These are phyloP conservation scores for Fistularia commersonii DNA, from an alignment of 2,797 vertebrate genomes.

Conservation along the genomic window DNA sequence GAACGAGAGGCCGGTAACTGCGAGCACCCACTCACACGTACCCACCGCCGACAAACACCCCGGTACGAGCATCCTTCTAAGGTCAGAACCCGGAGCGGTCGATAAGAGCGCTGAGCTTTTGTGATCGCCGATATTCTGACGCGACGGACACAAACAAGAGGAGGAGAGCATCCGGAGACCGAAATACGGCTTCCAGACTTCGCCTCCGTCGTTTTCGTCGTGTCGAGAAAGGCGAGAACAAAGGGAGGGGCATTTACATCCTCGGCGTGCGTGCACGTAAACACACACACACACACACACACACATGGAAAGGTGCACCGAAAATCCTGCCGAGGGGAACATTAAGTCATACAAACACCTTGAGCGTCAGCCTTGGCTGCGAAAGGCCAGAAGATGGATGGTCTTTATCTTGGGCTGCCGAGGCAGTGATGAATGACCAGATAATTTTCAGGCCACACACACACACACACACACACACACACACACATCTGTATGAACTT, in stretches of 20 bases:
- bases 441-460: conserved; percentile 63
- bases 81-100: conserved; percentile 43
- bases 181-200: no score
- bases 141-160: no score
- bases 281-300: not conserved
- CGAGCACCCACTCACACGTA: conserved; percentile 56
- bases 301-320: not conserved
- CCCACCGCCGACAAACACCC: conserved; percentile 10
- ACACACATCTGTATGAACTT: conserved; percentile 8
- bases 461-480: conserved; percentile 16
- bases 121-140: no score
- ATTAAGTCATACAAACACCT: conserved; percentile 81
- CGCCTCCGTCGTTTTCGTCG: no score
- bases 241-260: no score
- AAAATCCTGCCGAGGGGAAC: conserved; percentile 61
- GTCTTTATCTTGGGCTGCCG: conserved; percentile 56
- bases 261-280: no score
- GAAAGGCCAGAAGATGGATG: conserved; percentile 65
- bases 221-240: no score
- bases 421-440: conserved; percentile 70
- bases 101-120: no score
- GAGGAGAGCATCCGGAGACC: no score
- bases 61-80: conserved; percentile 32
- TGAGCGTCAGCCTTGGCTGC: conserved; percentile 76
- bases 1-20: conserved; percentile 67